These are phyloP conservation scores for Darwinula stevensoni DNA, from an alignment of 2,888 invertebrate species.

Conservation along the genomic window DNA sequence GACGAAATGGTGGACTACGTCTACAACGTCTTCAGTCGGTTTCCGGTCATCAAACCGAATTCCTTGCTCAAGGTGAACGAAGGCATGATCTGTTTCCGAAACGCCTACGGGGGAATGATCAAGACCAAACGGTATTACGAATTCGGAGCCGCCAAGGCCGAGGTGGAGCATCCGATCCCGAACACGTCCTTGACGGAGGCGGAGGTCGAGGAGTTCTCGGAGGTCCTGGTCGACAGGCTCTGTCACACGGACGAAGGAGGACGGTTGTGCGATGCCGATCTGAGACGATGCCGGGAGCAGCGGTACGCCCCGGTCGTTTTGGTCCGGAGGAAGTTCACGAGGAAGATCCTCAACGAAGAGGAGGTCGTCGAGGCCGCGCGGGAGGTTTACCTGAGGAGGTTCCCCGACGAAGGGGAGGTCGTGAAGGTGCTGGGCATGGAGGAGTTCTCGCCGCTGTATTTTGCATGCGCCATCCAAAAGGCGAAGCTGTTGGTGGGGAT, in stretches of 20 bases:
- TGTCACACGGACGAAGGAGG: neutral
- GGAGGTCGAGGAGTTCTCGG: neutral
- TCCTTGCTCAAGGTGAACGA: too few relatives aligned
- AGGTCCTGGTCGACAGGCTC: neutral
- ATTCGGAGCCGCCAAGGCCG: neutral
- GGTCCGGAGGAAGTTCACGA: neutral
- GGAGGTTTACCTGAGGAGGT: neutral
- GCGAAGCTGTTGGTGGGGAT: slow-evolving; percentile 15
- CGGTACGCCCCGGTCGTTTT: neutral
- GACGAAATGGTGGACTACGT: too few relatives aligned
- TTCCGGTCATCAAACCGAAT: too few relatives aligned
- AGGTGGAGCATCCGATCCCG: neutral
- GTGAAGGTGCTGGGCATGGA: slow-evolving; percentile 5
- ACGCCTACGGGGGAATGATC: neutral
- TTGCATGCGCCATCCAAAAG: slow-evolving; percentile 4
- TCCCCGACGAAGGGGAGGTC: neutral
- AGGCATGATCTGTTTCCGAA: too few relatives aligned
- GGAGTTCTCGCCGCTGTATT: slow-evolving; percentile 3
- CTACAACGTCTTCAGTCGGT: too few relatives aligned
- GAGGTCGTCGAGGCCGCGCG: neutral
- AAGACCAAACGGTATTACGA: neutral
- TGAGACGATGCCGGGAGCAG: too few relatives aligned
- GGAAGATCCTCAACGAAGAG: neutral
- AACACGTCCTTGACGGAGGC: neutral
- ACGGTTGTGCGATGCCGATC: neutral